Conservation (phyloP, 2,888 invertebrate genomes). For the Aporophyla nigra region DNA sequence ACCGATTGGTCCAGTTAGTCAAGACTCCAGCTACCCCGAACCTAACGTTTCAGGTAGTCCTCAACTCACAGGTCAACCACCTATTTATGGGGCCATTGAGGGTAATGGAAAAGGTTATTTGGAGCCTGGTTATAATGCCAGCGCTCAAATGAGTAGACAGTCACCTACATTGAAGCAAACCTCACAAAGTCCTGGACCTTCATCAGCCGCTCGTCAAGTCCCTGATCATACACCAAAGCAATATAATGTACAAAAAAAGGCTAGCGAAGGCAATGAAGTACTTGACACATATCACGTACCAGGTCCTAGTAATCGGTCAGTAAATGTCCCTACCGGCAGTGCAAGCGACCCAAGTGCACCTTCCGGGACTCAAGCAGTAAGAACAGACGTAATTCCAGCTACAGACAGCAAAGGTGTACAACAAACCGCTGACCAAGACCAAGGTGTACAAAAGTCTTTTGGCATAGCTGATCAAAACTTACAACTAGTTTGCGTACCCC, state of each 20-base stretch:
- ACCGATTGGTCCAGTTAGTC: neutral
- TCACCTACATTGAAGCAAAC: slow-evolving; percentile 28
- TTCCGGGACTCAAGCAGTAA: slow-evolving; percentile 5
- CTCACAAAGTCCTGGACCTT: slow-evolving; percentile 7
- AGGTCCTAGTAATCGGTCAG: slow-evolving; percentile 23
- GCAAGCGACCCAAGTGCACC: neutral
- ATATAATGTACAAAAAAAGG: slow-evolving; percentile 26
- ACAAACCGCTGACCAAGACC: slow-evolving; percentile 18
- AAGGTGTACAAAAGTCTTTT: neutral
- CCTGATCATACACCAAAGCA: neutral
- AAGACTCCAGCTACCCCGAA: neutral
- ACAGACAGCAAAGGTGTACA: slow-evolving; percentile 29
- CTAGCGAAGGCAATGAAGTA: slow-evolving; percentile 26
- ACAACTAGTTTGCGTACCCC: slow-evolving; percentile 14
- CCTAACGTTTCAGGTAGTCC: neutral
- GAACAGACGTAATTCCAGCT: neutral
- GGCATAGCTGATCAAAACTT: neutral
- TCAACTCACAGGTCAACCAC: slow-evolving; percentile 4
- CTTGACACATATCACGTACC: slow-evolving; percentile 47
- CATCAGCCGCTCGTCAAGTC: slow-evolving; percentile 28
- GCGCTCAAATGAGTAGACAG: neutral
- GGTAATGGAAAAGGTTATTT: neutral
- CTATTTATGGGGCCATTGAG: slow-evolving; percentile 21
- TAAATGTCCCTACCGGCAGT: neutral
- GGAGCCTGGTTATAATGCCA: neutral